Evolutionary conservation across 2,797 vertebrate genomes (phyloP), one percentile per base, ranked within the genome.

Genomic region (Peromyscus eremicus): DNA sequence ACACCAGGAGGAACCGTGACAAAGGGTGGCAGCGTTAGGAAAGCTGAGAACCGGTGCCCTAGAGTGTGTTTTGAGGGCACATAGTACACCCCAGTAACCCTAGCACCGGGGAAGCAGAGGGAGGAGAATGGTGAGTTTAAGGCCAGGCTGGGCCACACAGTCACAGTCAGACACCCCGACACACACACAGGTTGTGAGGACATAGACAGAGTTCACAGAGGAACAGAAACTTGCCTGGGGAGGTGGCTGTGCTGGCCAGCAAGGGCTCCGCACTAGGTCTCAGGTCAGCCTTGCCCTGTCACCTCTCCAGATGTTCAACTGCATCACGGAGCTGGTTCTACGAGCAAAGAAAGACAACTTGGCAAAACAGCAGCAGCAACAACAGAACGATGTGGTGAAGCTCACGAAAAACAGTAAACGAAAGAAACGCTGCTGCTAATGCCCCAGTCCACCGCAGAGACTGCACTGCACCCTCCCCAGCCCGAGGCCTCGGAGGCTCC

Each of bases 401-500:
- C 99, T 99, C 98, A 99, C 98, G 97, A 99, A 99, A 99, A 99
- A 99, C 99, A 99, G 99, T 99, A 99, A 99, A 99, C 99, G 99
- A 92, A 99, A 99, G 99, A 99, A 99, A 98, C 98, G 99, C 98
- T 99, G 99, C 99, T 99, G 99, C 99, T 99, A 99, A 99, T 99
- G 98, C 88, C 98, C 95, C 96, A 94, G 97, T 95, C 98, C 97
- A 88, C 95, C 80, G 96, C 98, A 96, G 96, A 98, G 98, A 98
- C 98, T 98, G 98, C 98, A 95, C 98, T 97, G 97, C 79, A 97
- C 98, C 80, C 96, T 98, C 97, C 95, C 98, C 97, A 96, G 98
- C 98, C 98, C 86, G 98, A 96, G 98, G 98, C 98, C 98, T 70
- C 88, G 97, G 97, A 96, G 98, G 98, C 96, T 64, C 99, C 99